Base-by-base conservation (phyloP, 2,888 invertebrate genomes). In the Ditylenchus weischeri region DNA sequence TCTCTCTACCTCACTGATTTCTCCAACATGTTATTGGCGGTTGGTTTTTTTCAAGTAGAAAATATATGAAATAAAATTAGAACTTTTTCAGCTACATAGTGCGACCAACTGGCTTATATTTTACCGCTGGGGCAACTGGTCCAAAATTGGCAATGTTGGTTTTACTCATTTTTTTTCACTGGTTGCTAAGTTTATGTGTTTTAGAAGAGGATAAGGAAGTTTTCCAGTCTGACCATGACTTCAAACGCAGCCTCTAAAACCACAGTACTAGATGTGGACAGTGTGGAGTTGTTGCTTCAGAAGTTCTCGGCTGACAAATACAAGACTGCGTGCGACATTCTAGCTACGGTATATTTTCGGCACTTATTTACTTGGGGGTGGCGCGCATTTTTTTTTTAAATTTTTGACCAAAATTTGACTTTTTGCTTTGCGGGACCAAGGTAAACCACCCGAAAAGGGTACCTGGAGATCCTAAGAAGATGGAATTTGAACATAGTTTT, bases 91-190 rank as follows among this genome's bases (percentile, higher is more conserved):
- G 59, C 54, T 62, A n/a, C 65, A 65, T 29, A 49, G 54, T 47
- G 76, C 81, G n/a, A 82, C 81, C 15, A 81, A 81, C 65, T 81
- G 81, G 81, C 74, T 81, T 21, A 71, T 81, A n/a, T 81, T 81
- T 73, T 81, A 77, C 67, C 76, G 78, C 60, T 75, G 77, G 69
- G 78, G 57, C 18, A 63, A 54, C 48, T 43, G 43, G 43, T 43
- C 43, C 11, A 43, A 6, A 13, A 13, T 43, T 10, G 43, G 43
- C 43, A 43, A 43, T 43, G 43, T 43, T 13, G 8, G 43, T 15
- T 43, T 15, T 43, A 15, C 8, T 43, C 15, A 43, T 43, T 6
- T 29, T 6, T 29, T 29, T 5, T 29, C 29, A 5, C 29, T 29
- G 3, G 29, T 11, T 11, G 54, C 21, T 15, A 4, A n/a, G 21